A percentile compares a stretch with the other conserved stretches of the same genome.
These are phyloP conservation scores for Hyperopisus bebe DNA, from an alignment of 2,113 vertebrate genomes.

Conservation along the genomic window DNA sequence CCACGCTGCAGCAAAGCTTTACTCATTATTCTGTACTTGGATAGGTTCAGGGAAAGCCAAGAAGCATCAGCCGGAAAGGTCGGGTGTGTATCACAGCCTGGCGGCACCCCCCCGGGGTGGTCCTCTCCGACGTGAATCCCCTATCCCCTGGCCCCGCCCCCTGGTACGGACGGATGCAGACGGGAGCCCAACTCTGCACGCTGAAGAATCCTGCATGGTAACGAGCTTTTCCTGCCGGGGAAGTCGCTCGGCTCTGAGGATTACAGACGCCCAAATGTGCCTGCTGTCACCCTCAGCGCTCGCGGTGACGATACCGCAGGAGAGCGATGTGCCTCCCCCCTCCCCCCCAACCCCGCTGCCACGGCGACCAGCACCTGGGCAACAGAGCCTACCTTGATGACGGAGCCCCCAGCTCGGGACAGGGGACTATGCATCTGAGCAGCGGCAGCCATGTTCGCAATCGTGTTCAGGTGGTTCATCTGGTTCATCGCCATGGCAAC, in stretches of 20 bases:
- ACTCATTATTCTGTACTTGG: background rate
- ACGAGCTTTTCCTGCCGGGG: background rate
- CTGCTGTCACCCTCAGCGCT: background rate
- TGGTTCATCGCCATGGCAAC: conserved; percentile 93
- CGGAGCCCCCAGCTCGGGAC: conserved; percentile 70
- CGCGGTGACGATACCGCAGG: background rate
- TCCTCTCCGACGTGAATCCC: background rate
- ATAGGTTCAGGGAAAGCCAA: background rate
- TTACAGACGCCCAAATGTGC: background rate
- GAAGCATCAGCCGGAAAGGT: background rate
- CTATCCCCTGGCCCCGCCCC: background rate
- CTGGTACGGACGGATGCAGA: background rate
- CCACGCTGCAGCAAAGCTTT: background rate
- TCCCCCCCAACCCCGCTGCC: background rate
- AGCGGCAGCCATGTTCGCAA: conserved; percentile 80
- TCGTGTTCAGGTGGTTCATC: conserved; percentile 87
- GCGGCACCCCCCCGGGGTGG: background rate
- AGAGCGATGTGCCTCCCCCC: background rate
- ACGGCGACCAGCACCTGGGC: background rate
- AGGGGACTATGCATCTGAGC: conserved; percentile 79
- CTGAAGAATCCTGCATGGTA: background rate
- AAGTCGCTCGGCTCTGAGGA: background rate
- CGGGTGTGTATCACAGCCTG: background rate
- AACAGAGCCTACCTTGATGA: conserved; percentile 72
- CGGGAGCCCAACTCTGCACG: background rate